A percentile compares a stretch with the other conserved stretches of the same genome.
Conservation (phyloP, 2,888 invertebrate genomes). For the Brachylomia viminalis region DNA sequence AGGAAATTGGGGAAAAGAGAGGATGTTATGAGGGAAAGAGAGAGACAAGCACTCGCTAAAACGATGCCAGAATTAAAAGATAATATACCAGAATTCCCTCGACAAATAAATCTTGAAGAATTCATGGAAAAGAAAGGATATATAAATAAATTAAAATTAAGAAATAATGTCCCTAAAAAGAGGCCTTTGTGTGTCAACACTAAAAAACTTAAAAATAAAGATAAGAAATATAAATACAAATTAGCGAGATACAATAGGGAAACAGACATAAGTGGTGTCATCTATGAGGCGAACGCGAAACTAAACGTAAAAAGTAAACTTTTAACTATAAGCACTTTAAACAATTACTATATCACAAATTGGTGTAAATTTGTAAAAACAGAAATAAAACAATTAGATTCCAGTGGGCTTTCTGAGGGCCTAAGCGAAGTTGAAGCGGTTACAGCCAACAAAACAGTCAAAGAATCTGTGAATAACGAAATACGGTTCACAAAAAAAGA, state of each 20-base stretch:
- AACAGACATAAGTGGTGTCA: conserved; percentile 70
- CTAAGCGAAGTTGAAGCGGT: conserved; percentile 71
- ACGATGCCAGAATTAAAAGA: conserved; percentile 86
- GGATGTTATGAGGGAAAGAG: conserved; percentile 87
- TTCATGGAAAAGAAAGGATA: conserved; percentile 78
- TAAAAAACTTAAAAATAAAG: conserved; percentile 52
- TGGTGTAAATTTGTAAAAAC: conserved; percentile 74
- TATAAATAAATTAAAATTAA: conserved; percentile 80
- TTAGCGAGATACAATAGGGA: conserved; percentile 72
- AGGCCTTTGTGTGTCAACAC: conserved; percentile 67
- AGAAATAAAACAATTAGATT: conserved; percentile 58
- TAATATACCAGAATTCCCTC: conserved; percentile 84
- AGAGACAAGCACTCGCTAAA: conserved; percentile 85
- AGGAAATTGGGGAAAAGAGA: conserved; percentile 86
- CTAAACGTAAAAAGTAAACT: conserved; percentile 74
- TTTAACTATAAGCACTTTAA: conserved; percentile 69
- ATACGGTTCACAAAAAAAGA: conserved; percentile 79
- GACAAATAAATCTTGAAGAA: conserved; percentile 83
- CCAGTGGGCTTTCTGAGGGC: conserved; percentile 71
- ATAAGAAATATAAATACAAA: conserved; percentile 71
- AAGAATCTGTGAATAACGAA: conserved; percentile 64
- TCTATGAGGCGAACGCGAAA: conserved; percentile 76
- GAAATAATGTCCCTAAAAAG: conserved; percentile 59
- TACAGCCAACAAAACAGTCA: conserved; percentile 66
- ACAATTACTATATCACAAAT: conserved; percentile 70